phyloP scores from a whole-genome alignment of 2,113 vertebrate species.

The Kobus ellipsiprymnus region DNA sequence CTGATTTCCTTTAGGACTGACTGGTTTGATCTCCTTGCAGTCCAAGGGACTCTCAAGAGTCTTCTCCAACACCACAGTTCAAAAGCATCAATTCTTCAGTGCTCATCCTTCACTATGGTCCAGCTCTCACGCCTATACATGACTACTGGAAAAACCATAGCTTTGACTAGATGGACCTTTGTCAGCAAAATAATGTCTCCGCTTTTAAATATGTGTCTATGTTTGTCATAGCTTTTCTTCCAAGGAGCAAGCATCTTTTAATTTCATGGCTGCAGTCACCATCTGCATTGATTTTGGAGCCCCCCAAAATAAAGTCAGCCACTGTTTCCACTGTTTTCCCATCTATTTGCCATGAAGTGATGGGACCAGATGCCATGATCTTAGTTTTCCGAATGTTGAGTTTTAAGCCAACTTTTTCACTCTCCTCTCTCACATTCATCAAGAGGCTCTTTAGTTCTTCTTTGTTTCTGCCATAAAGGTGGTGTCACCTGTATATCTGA shows the following conservation, averaged over 20 bases:
- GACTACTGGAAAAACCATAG: background rate
- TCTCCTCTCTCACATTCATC: background rate
- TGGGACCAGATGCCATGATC: background rate
- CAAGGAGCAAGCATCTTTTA: background rate
- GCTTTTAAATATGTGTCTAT: background rate
- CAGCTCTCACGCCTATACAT: background rate
- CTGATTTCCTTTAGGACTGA: background rate
- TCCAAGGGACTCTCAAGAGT: background rate
- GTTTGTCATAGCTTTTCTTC: background rate
- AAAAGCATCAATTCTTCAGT: background rate
- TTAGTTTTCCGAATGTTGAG: background rate
- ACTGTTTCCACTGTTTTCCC: background rate
- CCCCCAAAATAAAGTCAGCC: background rate
- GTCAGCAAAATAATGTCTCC: background rate
- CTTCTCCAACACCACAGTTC: background rate
- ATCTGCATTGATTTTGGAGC: background rate
- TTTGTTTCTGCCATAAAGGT: background rate
- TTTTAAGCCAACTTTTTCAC: background rate
- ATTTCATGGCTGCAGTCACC: background rate
- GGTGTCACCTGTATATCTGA: background rate
- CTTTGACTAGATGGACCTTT: background rate
- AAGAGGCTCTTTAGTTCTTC: background rate
- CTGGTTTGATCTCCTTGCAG: background rate
- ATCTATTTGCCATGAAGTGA: background rate
- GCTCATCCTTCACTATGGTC: background rate